Conservation (phyloP, 2,888 invertebrate species). For the Marronus borbonicus region DNA sequence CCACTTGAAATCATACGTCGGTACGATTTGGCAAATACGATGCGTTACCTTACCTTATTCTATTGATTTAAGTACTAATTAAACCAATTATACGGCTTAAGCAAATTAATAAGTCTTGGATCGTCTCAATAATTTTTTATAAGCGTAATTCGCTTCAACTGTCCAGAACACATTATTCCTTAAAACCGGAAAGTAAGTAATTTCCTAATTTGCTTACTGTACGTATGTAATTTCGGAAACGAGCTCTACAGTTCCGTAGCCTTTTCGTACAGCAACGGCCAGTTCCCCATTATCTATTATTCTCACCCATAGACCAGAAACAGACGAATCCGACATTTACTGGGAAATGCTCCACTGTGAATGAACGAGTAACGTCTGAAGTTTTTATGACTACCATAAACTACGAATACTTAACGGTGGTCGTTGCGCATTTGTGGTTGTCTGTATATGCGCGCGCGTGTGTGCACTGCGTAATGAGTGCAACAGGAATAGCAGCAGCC, state of each 20-base stretch:
- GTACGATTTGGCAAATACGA: too few relatives aligned
- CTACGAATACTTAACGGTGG: slow-evolving; percentile 49
- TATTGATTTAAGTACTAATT: too few relatives aligned
- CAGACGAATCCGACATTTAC: slow-evolving; percentile 42
- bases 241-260: neutral
- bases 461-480: slow-evolving; percentile 30
- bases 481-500: slow-evolving; percentile 33
- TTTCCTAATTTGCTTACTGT: slow-evolving; percentile 8
- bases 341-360: slow-evolving; percentile 45
- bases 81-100: too few relatives aligned
- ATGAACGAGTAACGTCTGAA: slow-evolving; percentile 46
- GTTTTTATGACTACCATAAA: slow-evolving; percentile 49
- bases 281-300: slow-evolving; percentile 25
- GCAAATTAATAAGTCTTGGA: too few relatives aligned
- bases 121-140: too few relatives aligned
- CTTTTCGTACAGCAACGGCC: slow-evolving; percentile 8
- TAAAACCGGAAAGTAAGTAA: neutral
- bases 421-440: slow-evolving; percentile 42
- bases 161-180: too few relatives aligned
- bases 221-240: neutral
- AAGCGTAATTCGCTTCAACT: too few relatives aligned
- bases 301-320: slow-evolving; percentile 38
- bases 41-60: too few relatives aligned
- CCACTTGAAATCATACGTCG: too few relatives aligned
- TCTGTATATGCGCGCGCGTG: slow-evolving; percentile 34